Conservation (phyloP, 2,888 invertebrate species). For the Strigamia transsilvanica region DNA sequence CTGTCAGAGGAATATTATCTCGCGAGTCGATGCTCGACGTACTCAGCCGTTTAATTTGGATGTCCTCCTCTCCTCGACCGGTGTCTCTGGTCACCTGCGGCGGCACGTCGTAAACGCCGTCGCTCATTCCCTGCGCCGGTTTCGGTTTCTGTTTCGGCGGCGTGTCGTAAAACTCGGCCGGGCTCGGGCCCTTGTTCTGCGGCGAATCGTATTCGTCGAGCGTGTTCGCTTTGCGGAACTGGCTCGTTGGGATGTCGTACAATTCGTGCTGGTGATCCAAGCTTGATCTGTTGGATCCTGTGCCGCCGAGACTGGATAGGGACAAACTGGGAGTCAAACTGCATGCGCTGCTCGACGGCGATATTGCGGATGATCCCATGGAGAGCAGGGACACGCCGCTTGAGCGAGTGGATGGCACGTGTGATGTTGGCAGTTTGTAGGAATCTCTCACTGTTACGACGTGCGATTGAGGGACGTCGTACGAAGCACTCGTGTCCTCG, state of each 20-base stretch:
- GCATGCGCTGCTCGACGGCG: constrained; percentile 66
- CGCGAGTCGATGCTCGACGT: constrained; percentile 60
- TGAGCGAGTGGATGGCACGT: constrained; percentile 61
- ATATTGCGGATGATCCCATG: constrained; percentile 61
- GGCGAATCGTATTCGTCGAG: constrained; percentile 72
- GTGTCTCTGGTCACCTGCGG: constrained; percentile 65
- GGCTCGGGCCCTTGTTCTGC: constrained; percentile 55
- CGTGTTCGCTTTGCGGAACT: constrained; percentile 62
- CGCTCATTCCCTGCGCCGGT: constrained; percentile 40
- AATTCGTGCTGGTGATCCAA: constrained; percentile 66
- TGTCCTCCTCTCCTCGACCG: constrained; percentile 18
- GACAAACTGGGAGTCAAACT: constrained; percentile 66
- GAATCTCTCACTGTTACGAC: constrained; percentile 56
- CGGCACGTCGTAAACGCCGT: constrained; percentile 64
- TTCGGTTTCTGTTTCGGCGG: constrained; percentile 65
- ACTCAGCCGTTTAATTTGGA: constrained; percentile 60
- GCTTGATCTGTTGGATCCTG: constrained; percentile 62
- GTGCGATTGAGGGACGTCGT: constrained; percentile 57
- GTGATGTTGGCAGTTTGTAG: constrained; percentile 60
- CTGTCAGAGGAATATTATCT: constrained; percentile 56
- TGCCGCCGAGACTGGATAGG: constrained; percentile 63
- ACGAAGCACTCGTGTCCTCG: constrained; percentile 52
- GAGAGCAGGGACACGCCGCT: constrained; percentile 64
- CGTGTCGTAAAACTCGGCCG: constrained; percentile 71
- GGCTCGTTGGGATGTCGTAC: constrained; percentile 73